phyloP scores from a whole-genome alignment of 2,113 vertebrate genomes.

The Bostrychus sinensis region DNA sequence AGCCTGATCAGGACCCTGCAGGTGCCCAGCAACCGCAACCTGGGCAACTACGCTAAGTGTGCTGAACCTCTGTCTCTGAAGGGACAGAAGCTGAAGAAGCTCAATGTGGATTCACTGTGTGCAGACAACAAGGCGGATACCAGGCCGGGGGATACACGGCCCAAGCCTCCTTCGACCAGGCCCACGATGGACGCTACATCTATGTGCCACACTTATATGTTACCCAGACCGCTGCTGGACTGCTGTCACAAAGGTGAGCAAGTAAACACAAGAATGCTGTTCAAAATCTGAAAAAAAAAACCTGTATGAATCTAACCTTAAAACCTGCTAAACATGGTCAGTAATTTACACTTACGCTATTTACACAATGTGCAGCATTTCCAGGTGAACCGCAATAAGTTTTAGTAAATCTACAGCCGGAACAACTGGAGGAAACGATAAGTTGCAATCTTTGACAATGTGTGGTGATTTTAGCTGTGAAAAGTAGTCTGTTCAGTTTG shows the following conservation, averaged over 20 bases:
- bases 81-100: slow-evolving; percentile 86
- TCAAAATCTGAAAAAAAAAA: neutral
- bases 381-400: too few relatives aligned
- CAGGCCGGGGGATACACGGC: slow-evolving; percentile 35
- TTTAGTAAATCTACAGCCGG: too few relatives aligned
- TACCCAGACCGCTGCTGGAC: slow-evolving; percentile 87
- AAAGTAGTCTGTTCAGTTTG: too few relatives aligned
- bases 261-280: neutral
- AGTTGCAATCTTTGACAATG: too few relatives aligned
- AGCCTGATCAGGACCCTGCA: slow-evolving; percentile 89
- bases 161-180: slow-evolving; percentile 42
- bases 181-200: slow-evolving; percentile 81
- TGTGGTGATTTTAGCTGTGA: too few relatives aligned
- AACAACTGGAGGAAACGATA: too few relatives aligned
- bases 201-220: slow-evolving; percentile 88
- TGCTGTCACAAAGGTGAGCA: slow-evolving; percentile 91
- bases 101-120: slow-evolving; percentile 84
- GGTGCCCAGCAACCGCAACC: slow-evolving; percentile 89
- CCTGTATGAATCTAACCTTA: neutral
- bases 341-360: neutral
- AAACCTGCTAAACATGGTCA: neutral
- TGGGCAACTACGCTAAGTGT: slow-evolving; percentile 93
- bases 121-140: slow-evolving; percentile 21
- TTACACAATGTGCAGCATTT: too few relatives aligned
- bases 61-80: slow-evolving; percentile 77